These are phyloP conservation scores for Trinorchestia longiramus DNA, from an alignment of 1,140 invertebrate species.

Conservation along the genomic window DNA sequence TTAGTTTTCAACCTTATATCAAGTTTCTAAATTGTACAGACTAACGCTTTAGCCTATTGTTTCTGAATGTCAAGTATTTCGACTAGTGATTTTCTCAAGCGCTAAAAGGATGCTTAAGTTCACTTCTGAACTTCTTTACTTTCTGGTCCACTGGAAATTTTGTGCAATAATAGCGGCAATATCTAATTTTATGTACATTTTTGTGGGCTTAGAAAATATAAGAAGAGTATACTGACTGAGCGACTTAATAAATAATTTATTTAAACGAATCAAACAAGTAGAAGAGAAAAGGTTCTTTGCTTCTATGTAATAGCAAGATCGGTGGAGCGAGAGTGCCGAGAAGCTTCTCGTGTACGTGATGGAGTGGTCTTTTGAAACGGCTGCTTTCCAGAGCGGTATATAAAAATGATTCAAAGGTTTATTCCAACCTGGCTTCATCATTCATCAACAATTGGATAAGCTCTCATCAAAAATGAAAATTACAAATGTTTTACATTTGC, in stretches of 20 bases:
- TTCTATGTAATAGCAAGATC: not conserved
- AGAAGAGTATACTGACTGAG: not conserved
- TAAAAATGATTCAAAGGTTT: not conserved
- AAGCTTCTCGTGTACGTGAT: not conserved
- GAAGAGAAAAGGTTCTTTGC: not conserved
- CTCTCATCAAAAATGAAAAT: not conserved
- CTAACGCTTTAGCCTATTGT: not conserved
- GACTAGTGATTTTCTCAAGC: not conserved
- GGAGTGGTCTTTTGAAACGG: not conserved
- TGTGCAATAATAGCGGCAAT: not conserved
- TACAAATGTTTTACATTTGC: not conserved
- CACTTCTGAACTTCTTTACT: not conserved
- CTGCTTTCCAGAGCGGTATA: not conserved
- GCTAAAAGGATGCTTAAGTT: not conserved
- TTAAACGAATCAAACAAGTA: not conserved
- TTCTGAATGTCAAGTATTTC: not conserved
- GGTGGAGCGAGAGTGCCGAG: not conserved
- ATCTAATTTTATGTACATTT: not conserved
- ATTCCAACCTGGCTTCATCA: not conserved
- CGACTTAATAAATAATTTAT: no score
- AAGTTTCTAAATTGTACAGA: not conserved
- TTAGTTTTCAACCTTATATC: not conserved
- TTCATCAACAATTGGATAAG: not conserved
- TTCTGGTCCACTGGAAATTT: not conserved
- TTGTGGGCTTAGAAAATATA: not conserved